phyloP scores from a whole-genome alignment of 2,113 vertebrate genomes.

The Phaetusa simplex region DNA sequence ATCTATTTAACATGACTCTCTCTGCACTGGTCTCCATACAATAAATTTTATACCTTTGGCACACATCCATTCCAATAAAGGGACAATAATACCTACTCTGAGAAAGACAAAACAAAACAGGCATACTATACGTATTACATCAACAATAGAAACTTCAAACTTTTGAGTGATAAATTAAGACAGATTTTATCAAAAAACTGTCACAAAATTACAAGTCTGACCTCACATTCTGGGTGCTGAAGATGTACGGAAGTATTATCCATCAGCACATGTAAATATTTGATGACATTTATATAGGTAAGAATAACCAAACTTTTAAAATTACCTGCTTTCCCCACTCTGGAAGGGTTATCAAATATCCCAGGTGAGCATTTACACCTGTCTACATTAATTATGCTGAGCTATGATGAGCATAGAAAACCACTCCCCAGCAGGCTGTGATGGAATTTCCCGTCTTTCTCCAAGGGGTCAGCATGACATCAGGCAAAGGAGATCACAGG shows the following conservation, averaged over 20 bases:
- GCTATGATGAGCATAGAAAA: background rate
- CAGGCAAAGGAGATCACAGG: background rate
- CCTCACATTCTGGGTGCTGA: background rate
- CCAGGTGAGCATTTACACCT: background rate
- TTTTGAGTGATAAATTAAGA: background rate
- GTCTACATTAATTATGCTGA: background rate
- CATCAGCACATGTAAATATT: background rate
- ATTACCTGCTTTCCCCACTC: background rate
- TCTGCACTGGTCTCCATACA: background rate
- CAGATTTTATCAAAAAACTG: background rate
- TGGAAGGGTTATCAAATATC: background rate
- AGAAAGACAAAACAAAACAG: background rate
- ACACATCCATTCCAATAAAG: background rate
- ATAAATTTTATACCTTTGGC: background rate
- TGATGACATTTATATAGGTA: background rate
- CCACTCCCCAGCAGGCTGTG: background rate
- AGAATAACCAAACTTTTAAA: background rate
- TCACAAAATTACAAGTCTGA: background rate
- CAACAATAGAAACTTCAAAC: background rate
- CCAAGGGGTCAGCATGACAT: background rate
- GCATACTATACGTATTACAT: background rate
- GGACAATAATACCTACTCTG: background rate
- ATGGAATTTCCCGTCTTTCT: background rate
- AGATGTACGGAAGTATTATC: background rate
- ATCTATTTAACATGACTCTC: background rate